These are phyloP conservation scores for Priocnemis perturbator DNA, from an alignment of 2,888 invertebrate genomes.

Conservation along the genomic window DNA sequence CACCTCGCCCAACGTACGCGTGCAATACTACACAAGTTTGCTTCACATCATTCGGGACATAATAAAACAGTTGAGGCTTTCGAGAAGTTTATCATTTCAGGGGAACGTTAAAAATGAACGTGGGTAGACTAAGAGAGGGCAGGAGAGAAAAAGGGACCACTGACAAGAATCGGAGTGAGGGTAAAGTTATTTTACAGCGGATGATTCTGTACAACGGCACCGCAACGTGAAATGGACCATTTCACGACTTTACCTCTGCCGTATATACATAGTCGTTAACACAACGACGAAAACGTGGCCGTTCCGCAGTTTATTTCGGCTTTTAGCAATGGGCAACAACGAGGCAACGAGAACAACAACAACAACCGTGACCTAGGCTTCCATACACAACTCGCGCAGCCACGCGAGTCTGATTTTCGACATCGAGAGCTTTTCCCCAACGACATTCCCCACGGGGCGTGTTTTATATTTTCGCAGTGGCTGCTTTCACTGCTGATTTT, in stretches of 20 bases:
- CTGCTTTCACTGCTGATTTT: slow-evolving; percentile 39
- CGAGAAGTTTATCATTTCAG: too few species aligned
- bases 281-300: slow-evolving; percentile 42
- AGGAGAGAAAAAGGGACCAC: not conserved
- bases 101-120: too few species aligned
- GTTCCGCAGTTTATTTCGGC: slow-evolving; percentile 49
- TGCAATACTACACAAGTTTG: too few species aligned
- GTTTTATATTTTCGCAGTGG: not conserved
- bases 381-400: slow-evolving; percentile 19
- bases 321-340: slow-evolving; percentile 36
- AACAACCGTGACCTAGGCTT: slow-evolving; percentile 32
- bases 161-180: slow-evolving; percentile 22
- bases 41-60: too few species aligned
- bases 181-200: slow-evolving; percentile 48
- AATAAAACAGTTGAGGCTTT: too few species aligned
- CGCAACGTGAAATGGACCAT: slow-evolving; percentile 48
- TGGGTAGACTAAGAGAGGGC: not conserved
- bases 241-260: slow-evolving; percentile 29
- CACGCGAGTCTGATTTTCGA: slow-evolving; percentile 43
- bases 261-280: slow-evolving; percentile 45
- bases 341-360: slow-evolving; percentile 36
- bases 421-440: slow-evolving; percentile 25
- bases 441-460: slow-evolving; percentile 41
- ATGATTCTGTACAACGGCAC: slow-evolving; percentile 14
- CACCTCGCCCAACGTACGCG: too few species aligned